Conservation (phyloP, 2,888 invertebrate genomes). For the Brenthis daphne region DNA sequence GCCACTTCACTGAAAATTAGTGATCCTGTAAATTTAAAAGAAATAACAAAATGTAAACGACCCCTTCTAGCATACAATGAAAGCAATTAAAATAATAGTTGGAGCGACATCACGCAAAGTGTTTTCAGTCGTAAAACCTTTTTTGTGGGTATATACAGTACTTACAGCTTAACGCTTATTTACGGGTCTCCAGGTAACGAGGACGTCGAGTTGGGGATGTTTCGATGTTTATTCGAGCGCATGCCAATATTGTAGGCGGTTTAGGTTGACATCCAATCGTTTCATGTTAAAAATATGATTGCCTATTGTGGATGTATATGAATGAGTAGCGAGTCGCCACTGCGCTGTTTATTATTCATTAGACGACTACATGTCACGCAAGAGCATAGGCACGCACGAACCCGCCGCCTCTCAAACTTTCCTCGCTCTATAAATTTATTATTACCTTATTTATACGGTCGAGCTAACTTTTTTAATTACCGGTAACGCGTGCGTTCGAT, state of each 20-base stretch:
- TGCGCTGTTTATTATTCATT: constrained; percentile 79
- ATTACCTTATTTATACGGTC: constrained; percentile 43
- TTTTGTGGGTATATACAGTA: constrained; percentile 13
- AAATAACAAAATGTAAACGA: constrained; percentile 60
- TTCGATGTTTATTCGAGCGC: constrained; percentile 53
- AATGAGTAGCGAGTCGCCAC: constrained; percentile 75
- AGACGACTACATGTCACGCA: constrained; percentile 77
- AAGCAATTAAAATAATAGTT: constrained; percentile 79
- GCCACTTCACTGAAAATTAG: constrained; percentile 54
- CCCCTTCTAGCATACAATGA: constrained; percentile 60
- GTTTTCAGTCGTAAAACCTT: constrained; percentile 54
- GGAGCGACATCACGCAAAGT: constrained; percentile 69
- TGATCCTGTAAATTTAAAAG: constrained; percentile 50
- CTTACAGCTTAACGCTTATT: constrained; percentile 26
- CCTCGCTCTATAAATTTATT: constrained; percentile 51
- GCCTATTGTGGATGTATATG: constrained; percentile 74
- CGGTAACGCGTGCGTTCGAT: constrained; percentile 14
- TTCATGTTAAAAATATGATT: constrained; percentile 71
- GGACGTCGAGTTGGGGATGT: constrained; percentile 42
- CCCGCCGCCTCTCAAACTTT: constrained; percentile 71
- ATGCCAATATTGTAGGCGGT: constrained; percentile 58
- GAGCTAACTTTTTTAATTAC: constrained; percentile 28
- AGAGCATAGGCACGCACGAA: constrained; percentile 72
- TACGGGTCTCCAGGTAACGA: constrained; percentile 50
- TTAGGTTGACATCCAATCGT: constrained; percentile 65